phyloP scores from a whole-genome alignment of 2,888 invertebrate genomes.

The Lissonota sp. region DNA sequence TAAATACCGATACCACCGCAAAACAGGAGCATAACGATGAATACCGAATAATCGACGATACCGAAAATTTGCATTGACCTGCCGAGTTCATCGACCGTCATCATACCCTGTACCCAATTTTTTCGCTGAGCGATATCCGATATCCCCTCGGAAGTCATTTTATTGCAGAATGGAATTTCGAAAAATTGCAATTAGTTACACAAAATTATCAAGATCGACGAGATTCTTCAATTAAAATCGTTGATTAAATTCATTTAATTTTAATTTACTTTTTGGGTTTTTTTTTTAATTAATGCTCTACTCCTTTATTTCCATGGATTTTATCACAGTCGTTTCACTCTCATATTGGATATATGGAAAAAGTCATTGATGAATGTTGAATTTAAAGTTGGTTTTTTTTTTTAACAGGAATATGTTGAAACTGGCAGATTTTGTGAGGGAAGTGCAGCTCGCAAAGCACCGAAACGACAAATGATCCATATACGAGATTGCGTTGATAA shows the following conservation, averaged over 20 bases:
- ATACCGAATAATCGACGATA: conserved; percentile 91
- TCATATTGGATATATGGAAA: no score
- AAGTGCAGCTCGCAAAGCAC: conserved; percentile 41
- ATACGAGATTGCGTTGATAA: conserved; percentile 59
- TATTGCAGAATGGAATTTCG: conserved; percentile 73
- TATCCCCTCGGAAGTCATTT: conserved; percentile 73
- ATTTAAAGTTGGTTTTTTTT: no score
- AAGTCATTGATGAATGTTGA: no score
- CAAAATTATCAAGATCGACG: not conserved
- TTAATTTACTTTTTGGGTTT: no score
- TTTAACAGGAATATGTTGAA: no score
- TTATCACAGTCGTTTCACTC: no score
- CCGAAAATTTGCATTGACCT: conserved; percentile 88
- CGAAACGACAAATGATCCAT: conserved; percentile 58
- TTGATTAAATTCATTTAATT: no score
- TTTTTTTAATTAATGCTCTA: no score
- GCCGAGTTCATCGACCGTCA: conserved; percentile 85
- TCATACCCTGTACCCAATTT: conserved; percentile 71
- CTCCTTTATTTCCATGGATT: no score
- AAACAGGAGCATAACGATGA: conserved; percentile 90
- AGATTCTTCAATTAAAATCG: no score
- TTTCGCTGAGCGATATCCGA: conserved; percentile 59
- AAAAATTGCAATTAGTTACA: not conserved
- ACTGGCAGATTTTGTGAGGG: not conserved
- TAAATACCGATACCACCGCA: conserved; percentile 93